phyloP scores from a whole-genome alignment of 2,888 invertebrate genomes.

The Eulithis testata region DNA sequence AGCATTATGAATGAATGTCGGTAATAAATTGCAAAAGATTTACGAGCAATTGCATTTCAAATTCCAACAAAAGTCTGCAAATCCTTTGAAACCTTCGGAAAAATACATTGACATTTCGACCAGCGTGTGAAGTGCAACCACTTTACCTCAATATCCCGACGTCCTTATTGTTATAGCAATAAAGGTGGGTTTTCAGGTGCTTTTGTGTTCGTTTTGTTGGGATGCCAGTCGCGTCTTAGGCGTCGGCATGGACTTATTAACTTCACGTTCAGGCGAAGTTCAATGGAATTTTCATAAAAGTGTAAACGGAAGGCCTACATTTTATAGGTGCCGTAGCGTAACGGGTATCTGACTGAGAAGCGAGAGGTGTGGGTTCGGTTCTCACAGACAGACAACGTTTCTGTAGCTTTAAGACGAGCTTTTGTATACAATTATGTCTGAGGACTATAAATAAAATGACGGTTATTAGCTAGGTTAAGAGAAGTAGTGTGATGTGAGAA shows the following conservation, averaged over 20 bases:
- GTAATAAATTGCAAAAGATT: conserved; percentile 12
- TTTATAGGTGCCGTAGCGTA: not conserved
- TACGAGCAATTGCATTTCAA: conserved; percentile 12
- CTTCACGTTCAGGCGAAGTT: conserved; percentile 40
- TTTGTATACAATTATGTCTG: too few relatives aligned
- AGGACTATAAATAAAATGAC: too few relatives aligned
- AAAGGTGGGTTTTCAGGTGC: not conserved
- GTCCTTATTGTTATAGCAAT: not conserved
- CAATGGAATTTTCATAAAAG: conserved; percentile 45
- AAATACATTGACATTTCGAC: conserved; percentile 26
- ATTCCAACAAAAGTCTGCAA: conserved; percentile 17
- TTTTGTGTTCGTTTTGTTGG: not conserved
- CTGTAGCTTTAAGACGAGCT: too few relatives aligned
- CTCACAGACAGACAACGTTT: too few relatives aligned
- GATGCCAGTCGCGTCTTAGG: conserved; percentile 53
- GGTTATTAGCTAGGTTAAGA: too few relatives aligned
- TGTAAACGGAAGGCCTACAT: not conserved
- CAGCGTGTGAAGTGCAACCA: conserved; percentile 21
- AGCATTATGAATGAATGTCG: conserved; percentile 10
- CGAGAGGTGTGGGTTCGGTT: too few relatives aligned
- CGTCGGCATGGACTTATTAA: conserved; percentile 63
- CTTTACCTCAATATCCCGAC: not conserved
- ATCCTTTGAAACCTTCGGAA: conserved; percentile 23
- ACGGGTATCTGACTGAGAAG: not conserved
- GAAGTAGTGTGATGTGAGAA: too few relatives aligned